A percentile compares a stretch with the other conserved stretches of the same genome.
These are phyloP conservation scores for Synanceia verrucosa DNA, from an alignment of 2,797 vertebrate genomes.

Conservation along the genomic window DNA sequence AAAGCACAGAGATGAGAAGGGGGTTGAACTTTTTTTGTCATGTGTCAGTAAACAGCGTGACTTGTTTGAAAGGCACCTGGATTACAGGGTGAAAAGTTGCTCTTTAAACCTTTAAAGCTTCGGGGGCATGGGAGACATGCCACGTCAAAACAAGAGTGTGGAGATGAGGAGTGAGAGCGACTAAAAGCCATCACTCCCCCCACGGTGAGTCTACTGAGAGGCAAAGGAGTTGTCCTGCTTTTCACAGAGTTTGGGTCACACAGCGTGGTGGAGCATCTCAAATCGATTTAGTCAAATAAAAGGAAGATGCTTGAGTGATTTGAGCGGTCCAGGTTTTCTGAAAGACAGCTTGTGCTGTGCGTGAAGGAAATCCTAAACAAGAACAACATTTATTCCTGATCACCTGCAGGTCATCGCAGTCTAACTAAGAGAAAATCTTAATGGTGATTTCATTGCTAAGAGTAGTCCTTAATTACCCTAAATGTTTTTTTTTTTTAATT, in stretches of 20 bases:
- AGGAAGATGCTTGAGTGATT: constrained; percentile 21
- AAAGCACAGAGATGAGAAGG: constrained; percentile 74
- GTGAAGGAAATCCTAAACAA: constrained; percentile 12
- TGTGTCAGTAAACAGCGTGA: constrained; percentile 84
- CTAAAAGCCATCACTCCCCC: constrained; percentile 64
- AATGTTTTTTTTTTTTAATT: constrained; percentile 58
- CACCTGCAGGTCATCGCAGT: constrained; percentile 27
- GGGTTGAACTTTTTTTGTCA: constrained; percentile 80
- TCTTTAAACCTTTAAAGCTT: constrained; percentile 78
- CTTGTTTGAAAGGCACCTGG: constrained; percentile 80
- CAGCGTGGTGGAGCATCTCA: constrained; percentile 56
- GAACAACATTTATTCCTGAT: neutral
- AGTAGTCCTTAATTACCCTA: constrained; percentile 62
- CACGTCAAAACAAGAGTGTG: constrained; percentile 73
- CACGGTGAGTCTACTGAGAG: constrained; percentile 52
- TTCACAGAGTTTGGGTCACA: constrained; percentile 65
- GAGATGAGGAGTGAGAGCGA: constrained; percentile 69
- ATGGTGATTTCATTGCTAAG: constrained; percentile 33
- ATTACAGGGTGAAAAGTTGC: constrained; percentile 81
- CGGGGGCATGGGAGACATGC: constrained; percentile 70
- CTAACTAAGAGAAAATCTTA: constrained; percentile 25
- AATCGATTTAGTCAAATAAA: constrained; percentile 55
- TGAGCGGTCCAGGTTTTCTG: constrained; percentile 3
- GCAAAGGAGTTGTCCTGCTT: constrained; percentile 69
- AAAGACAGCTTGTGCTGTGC: constrained; percentile 1